phyloP scores from a whole-genome alignment of 1,140 invertebrate species.

The Antheraea pernyi region DNA sequence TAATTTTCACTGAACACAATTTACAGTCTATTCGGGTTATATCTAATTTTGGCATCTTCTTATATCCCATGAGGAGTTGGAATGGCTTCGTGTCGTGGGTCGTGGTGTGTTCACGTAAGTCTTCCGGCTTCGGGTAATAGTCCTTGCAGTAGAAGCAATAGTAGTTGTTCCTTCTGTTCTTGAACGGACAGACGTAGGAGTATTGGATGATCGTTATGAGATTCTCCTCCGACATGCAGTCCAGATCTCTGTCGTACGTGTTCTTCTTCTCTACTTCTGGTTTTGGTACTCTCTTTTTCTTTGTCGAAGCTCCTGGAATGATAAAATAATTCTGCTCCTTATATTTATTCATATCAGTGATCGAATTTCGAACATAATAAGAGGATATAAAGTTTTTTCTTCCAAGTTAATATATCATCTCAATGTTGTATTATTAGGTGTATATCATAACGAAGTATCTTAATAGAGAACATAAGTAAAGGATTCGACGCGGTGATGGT shows the following conservation, averaged over 20 bases:
- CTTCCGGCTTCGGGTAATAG: constrained; percentile 67
- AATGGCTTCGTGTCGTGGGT: constrained; percentile 69
- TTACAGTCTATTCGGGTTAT: constrained; percentile 68
- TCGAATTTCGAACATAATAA: too few relatives aligned
- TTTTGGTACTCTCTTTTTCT: constrained; percentile 46
- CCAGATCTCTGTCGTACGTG: constrained; percentile 58
- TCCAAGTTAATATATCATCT: too few relatives aligned
- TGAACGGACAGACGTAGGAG: constrained; percentile 67
- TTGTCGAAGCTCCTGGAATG: constrained; percentile 36
- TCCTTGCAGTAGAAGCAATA: constrained; percentile 74
- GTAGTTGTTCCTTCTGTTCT: constrained; percentile 70
- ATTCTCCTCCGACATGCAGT: constrained; percentile 70
- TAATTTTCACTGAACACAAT: constrained; percentile 59
- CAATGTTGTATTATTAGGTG: too few relatives aligned
- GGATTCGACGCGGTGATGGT: too few relatives aligned
- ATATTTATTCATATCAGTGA: too few relatives aligned
- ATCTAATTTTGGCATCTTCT: constrained; percentile 71
- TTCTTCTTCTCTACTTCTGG: constrained; percentile 59
- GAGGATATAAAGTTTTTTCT: too few relatives aligned
- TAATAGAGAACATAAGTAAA: too few relatives aligned
- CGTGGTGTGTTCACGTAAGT: constrained; percentile 62
- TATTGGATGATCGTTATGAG: constrained; percentile 65
- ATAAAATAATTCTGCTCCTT: not conserved
- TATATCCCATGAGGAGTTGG: constrained; percentile 63
- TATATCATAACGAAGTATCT: too few relatives aligned